These are phyloP conservation scores for Microplitis deprimator DNA, from an alignment of 2,888 invertebrate genomes.

Conservation along the genomic window DNA sequence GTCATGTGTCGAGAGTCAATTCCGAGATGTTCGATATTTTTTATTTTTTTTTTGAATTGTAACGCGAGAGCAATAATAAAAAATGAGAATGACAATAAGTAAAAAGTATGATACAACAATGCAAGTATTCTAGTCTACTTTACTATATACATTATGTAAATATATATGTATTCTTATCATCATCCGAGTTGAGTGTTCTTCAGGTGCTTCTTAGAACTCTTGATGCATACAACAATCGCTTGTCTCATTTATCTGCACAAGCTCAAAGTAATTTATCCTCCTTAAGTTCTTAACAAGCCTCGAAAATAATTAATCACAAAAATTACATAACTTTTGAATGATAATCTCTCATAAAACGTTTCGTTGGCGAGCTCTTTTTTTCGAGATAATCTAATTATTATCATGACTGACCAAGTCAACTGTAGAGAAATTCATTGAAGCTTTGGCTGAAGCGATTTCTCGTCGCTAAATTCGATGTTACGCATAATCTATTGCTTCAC, in stretches of 20 bases:
- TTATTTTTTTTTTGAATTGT: neutral
- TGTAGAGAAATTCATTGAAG: neutral
- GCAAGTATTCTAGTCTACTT: neutral
- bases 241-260: constrained; percentile 15
- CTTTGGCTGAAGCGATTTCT: neutral
- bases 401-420: constrained; percentile 21
- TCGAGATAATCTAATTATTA: neutral
- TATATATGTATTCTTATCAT: neutral
- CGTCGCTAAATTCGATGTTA: constrained; percentile 7
- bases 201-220: constrained; percentile 27
- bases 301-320: neutral
- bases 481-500: constrained; percentile 24
- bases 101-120: neutral
- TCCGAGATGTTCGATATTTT: neutral
- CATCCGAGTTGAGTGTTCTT: constrained; percentile 18
- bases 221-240: constrained; percentile 4
- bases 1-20: neutral
- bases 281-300: neutral
- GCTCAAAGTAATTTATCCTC: neutral
- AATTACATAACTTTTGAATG: too few relatives aligned
- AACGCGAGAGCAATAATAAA: too few relatives aligned
- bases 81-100: neutral
- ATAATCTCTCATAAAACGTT: too few relatives aligned
- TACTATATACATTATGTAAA: neutral
- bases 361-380: too few relatives aligned